A percentile compares a stretch with the other conserved stretches of the same genome.
phyloP scores from a whole-genome alignment of 2,797 vertebrate genomes.

The Catostomus latipinnis region DNA sequence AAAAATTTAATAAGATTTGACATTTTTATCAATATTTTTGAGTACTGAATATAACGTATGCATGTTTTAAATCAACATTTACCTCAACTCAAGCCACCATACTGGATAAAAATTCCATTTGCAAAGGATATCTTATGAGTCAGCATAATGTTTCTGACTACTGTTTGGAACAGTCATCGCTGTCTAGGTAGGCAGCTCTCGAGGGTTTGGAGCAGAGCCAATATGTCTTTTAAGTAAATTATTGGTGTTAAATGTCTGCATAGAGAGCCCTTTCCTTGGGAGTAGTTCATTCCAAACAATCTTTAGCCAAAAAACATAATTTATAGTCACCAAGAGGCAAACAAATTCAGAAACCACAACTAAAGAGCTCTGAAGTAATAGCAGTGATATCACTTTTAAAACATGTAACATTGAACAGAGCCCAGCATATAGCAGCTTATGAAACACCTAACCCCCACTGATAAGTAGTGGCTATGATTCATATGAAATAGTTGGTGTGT shows the following conservation, averaged over 20 bases:
- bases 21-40: too few species aligned
- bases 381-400: constrained; percentile 3
- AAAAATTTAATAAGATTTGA: too few species aligned
- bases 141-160: too few species aligned
- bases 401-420: background rate
- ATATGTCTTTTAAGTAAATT: background rate
- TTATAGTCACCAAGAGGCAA: background rate
- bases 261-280: background rate
- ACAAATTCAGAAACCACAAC: background rate
- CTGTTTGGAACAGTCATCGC: too few species aligned
- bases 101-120: too few species aligned
- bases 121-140: too few species aligned
- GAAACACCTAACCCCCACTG: constrained; percentile 16
- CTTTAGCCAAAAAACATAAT: background rate
- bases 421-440: constrained; percentile 22
- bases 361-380: constrained; percentile 7
- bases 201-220: background rate
- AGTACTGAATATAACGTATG: too few species aligned
- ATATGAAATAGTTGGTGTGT: constrained; percentile 28
- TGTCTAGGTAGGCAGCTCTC: background rate
- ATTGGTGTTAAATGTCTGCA: background rate
- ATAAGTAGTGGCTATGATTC: constrained; percentile 14
- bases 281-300: background rate
- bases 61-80: too few species aligned
- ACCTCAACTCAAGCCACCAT: too few species aligned